These are phyloP conservation scores for Psylliodes chrysocephalus DNA, from an alignment of 2,888 invertebrate species.

Conservation along the genomic window DNA sequence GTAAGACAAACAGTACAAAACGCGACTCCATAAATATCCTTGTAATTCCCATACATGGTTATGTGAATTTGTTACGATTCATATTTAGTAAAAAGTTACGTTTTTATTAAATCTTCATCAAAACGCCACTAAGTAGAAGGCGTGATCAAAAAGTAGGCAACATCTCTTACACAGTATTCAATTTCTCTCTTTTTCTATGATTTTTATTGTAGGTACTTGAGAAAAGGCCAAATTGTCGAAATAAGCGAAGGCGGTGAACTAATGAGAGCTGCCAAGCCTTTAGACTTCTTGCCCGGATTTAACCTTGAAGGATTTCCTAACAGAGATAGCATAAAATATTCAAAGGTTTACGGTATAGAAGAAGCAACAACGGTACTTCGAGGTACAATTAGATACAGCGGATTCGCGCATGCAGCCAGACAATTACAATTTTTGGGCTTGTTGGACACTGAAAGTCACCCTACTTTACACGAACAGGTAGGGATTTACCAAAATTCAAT, in stretches of 20 bases:
- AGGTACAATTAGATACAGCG: slow-evolving; percentile 91
- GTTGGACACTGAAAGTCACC: slow-evolving; percentile 85
- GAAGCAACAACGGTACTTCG: slow-evolving; percentile 90
- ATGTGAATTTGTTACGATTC: too few relatives aligned
- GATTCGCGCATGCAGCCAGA: slow-evolving; percentile 89
- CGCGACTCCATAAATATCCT: too few relatives aligned
- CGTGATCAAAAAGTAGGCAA: too few relatives aligned
- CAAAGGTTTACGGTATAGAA: slow-evolving; percentile 83
- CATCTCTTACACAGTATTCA: too few relatives aligned
- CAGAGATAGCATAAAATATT: slow-evolving; percentile 92
- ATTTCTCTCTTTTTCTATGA: too few relatives aligned
- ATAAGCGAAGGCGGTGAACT: slow-evolving; percentile 89
- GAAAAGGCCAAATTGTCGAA: slow-evolving; percentile 75
- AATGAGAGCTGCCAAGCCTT: slow-evolving; percentile 80
- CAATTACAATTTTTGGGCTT: slow-evolving; percentile 86
- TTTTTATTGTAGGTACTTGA: slow-evolving; percentile 49
- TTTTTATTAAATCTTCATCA: too few relatives aligned
- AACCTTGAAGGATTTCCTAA: slow-evolving; percentile 97
- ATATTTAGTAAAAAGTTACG: too few relatives aligned
- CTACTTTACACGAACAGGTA: slow-evolving; percentile 86
- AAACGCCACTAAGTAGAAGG: too few relatives aligned
- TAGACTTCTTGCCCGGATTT: slow-evolving; percentile 96
- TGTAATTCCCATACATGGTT: too few relatives aligned
- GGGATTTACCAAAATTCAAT: too few relatives aligned
- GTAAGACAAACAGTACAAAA: slow-evolving; percentile 65